Conservation (phyloP, 2,797 vertebrate genomes). For the Carduelis carduelis region DNA sequence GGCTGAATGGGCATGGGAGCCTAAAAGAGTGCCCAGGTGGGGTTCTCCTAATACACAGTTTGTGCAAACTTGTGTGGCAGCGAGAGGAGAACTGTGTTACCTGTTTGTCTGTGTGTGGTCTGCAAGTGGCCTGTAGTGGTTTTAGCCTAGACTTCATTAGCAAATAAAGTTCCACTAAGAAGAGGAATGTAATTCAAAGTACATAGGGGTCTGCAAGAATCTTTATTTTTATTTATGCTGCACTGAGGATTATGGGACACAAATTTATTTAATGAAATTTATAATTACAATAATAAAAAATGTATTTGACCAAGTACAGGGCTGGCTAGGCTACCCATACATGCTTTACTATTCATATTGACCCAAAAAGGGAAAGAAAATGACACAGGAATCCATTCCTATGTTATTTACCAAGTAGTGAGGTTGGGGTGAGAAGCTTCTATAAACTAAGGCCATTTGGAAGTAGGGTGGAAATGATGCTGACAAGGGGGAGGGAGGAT, state of each 20-base stretch:
- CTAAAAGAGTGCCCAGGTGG: not conserved
- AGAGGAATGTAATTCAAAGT: not conserved
- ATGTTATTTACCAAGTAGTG: slow-evolving; percentile 58
- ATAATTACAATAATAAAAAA: slow-evolving; percentile 25
- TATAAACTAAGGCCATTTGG: slow-evolving; percentile 69
- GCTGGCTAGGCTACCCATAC: slow-evolving; percentile 53
- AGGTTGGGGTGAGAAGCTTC: slow-evolving; percentile 68
- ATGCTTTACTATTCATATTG: slow-evolving; percentile 61
- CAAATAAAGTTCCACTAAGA: not conserved
- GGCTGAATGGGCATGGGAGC: not conserved
- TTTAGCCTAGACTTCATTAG: not conserved
- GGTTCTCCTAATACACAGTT: not conserved
- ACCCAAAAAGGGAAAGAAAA: slow-evolving; percentile 67
- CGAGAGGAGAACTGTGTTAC: not conserved
- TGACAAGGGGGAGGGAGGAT: slow-evolving; percentile 65
- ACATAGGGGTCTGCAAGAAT: not conserved
- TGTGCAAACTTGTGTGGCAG: not conserved
- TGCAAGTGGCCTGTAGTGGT: not conserved
- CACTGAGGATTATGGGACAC: slow-evolving; percentile 44
- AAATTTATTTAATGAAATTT: slow-evolving; percentile 64
- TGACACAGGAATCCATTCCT: slow-evolving; percentile 61
- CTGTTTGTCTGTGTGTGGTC: not conserved
- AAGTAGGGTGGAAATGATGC: slow-evolving; percentile 65
- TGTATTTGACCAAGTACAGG: slow-evolving; percentile 44
- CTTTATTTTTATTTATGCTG: slow-evolving; percentile 64